Percentiles rank a stretch among this genome's conserved stretches.
phyloP scores from a whole-genome alignment of 2,113 vertebrate species.

The Pelusios castaneus region DNA sequence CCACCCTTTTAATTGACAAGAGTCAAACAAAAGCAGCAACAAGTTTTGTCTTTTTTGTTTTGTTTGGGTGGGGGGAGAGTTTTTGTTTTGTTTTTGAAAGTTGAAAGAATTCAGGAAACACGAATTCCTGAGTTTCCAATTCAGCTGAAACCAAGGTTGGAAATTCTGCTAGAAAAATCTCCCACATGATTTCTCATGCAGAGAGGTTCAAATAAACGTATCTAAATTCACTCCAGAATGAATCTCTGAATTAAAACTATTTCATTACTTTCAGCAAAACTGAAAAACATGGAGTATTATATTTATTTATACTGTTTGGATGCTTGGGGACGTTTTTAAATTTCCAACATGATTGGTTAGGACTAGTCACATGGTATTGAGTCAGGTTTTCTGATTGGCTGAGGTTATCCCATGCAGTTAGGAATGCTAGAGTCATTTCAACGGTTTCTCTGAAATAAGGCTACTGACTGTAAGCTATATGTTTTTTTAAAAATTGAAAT shows the following conservation, averaged over 20 bases:
- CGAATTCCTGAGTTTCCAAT: neutral
- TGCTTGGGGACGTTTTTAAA: neutral
- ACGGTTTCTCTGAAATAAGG: neutral
- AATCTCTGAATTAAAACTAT: neutral
- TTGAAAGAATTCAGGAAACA: neutral
- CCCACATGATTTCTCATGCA: neutral
- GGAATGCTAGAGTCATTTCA: neutral
- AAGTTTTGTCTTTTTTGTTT: neutral
- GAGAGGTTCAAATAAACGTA: neutral
- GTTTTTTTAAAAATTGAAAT: neutral
- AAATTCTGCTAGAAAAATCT: neutral
- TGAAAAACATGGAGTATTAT: neutral
- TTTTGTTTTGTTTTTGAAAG: neutral
- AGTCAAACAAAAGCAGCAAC: slow-evolving; percentile 6
- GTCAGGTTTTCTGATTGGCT: neutral
- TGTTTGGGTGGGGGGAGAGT: too few species aligned
- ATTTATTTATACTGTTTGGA: neutral
- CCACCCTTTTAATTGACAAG: neutral
- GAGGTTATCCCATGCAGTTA: neutral
- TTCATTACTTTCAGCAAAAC: neutral
- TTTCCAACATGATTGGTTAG: neutral
- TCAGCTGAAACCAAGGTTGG: neutral
- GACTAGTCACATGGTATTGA: neutral
- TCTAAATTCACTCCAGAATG: neutral
- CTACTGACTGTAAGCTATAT: neutral